Evolutionary conservation across 2,888 invertebrate species (phyloP).

Genomic region (Metellina segmentata): DNA sequence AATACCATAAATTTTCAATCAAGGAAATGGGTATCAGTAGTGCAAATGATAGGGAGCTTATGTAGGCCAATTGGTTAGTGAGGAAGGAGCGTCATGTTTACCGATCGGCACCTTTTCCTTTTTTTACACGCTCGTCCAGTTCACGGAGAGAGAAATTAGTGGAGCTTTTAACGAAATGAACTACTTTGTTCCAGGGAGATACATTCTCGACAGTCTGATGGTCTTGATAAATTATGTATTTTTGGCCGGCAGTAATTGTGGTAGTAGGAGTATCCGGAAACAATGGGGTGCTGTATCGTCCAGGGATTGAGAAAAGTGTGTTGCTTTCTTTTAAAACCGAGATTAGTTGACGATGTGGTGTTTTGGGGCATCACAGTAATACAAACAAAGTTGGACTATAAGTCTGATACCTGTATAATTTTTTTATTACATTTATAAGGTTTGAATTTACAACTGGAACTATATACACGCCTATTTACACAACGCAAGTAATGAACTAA

Average conservation of each 20-base stretch:
- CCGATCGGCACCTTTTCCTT: conserved; percentile 2
- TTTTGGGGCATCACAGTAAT: too few species aligned
- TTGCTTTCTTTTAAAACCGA: too few species aligned
- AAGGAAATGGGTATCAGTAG: conserved; percentile 33
- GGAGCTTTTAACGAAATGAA: conserved; percentile 60
- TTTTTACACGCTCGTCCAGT: neutral
- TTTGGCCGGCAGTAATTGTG: neutral
- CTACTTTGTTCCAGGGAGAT: neutral
- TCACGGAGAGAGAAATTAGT: neutral
- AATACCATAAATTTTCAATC: conserved; percentile 47
- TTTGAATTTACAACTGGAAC: too few species aligned
- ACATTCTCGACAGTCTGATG: neutral
- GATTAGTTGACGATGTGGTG: too few species aligned
- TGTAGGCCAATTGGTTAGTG: conserved; percentile 70
- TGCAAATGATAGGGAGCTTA: neutral
- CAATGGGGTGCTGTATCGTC: too few species aligned
- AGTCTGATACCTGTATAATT: too few species aligned
- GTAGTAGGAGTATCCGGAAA: too few species aligned
- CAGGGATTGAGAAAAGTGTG: too few species aligned
- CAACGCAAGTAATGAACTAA: too few species aligned
- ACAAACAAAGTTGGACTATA: too few species aligned
- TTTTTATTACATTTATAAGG: too few species aligned
- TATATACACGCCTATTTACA: too few species aligned
- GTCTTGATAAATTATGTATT: neutral
- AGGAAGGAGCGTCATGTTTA: conserved; percentile 9